A percentile compares a stretch with the other conserved stretches of the same genome.
These are phyloP conservation scores for Bucorvus abyssinicus DNA, from an alignment of 2,797 vertebrate genomes.

Conservation along the genomic window DNA sequence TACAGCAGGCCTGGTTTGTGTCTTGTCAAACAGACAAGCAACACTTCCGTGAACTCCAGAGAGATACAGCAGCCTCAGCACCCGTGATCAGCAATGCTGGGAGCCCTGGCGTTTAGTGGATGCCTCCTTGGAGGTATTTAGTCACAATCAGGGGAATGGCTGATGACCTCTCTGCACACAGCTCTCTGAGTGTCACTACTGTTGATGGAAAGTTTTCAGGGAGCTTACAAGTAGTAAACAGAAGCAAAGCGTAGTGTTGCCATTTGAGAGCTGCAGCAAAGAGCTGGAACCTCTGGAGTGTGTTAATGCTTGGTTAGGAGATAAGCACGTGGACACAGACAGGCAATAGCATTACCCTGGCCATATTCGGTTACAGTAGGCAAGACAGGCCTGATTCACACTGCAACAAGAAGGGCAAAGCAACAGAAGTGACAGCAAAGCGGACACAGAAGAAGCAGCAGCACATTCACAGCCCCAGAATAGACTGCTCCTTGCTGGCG, in stretches of 20 bases:
- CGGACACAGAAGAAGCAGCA: background rate
- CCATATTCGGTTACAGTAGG: background rate
- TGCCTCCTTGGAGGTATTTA: background rate
- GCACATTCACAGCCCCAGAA: background rate
- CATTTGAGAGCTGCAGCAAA: background rate
- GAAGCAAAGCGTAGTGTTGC: background rate
- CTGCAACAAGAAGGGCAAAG: conserved; percentile 6
- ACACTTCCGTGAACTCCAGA: background rate
- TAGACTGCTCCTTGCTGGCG: background rate
- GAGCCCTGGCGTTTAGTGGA: background rate
- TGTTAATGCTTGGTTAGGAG: background rate
- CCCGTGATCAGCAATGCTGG: background rate
- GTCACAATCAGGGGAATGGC: background rate
- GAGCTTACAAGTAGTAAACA: background rate
- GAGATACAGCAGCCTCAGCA: background rate
- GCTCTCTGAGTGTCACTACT: background rate
- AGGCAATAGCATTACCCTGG: background rate
- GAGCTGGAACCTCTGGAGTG: background rate
- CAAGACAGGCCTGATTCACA: background rate
- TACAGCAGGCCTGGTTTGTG: background rate
- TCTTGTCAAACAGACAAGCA: background rate
- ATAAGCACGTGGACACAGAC: background rate
- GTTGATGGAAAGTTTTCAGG: background rate
- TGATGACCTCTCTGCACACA: background rate
- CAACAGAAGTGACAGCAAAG: background rate